These are phyloP conservation scores for Pelodiscus sinensis DNA, from an alignment of 2,113 vertebrate genomes.

Conservation along the genomic window DNA sequence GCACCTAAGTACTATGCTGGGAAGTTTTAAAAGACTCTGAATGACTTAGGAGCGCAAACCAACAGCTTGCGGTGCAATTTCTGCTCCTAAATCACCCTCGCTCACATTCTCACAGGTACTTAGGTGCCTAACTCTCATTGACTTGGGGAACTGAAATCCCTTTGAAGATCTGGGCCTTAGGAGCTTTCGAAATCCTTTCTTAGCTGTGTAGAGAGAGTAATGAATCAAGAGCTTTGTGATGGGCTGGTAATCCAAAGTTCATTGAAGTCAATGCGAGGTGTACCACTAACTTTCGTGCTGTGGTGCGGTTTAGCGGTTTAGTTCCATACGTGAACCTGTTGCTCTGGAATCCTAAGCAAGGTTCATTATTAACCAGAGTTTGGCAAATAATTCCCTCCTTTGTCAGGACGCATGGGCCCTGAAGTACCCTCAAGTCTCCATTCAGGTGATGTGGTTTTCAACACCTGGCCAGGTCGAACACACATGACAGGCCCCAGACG, in stretches of 20 bases:
- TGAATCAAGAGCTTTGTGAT: background rate
- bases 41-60: background rate
- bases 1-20: background rate
- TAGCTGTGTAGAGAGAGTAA: background rate
- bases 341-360: background rate
- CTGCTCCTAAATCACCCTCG: background rate
- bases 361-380: background rate
- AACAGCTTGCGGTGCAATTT: background rate
- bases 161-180: background rate
- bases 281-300: background rate
- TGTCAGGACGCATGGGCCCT: background rate
- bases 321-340: background rate
- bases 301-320: background rate
- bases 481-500: background rate
- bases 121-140: background rate
- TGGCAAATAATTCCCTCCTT: background rate
- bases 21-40: background rate
- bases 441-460: background rate
- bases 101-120: background rate
- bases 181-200: background rate
- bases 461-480: background rate
- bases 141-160: background rate
- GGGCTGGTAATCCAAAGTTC: too few relatives aligned
- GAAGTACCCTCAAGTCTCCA: accelerated
- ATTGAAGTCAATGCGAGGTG: background rate